These are phyloP conservation scores for Periphyllus acericola DNA, from an alignment of 2,888 invertebrate genomes.

Conservation along the genomic window DNA sequence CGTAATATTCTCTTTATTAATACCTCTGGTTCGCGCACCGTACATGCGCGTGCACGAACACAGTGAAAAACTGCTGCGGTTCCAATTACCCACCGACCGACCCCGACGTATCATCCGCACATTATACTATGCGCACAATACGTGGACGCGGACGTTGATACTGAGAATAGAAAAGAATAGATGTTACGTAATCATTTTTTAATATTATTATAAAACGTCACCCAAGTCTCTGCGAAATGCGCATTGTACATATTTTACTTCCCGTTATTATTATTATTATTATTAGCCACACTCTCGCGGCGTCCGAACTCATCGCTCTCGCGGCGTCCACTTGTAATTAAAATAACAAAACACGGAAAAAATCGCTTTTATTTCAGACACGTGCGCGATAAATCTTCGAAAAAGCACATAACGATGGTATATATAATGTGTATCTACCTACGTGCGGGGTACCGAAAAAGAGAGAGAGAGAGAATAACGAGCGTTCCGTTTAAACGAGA, in stretches of 20 bases:
- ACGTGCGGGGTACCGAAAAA: neutral
- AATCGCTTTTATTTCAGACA: slow-evolving; percentile 1
- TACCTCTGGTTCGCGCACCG: neutral
- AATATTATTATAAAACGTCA: no score
- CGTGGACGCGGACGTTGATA: no score
- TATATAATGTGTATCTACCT: neutral
- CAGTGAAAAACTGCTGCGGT: neutral
- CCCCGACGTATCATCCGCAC: no score
- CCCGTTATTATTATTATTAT: no score
- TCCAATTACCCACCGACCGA: neutral
- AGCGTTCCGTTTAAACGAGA: neutral
- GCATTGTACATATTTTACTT: no score
- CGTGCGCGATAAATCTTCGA: slow-evolving; percentile 3
- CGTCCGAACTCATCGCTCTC: no score
- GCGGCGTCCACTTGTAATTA: neutral
- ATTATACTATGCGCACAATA: no score
- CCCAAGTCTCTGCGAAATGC: no score
- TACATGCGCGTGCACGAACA: neutral
- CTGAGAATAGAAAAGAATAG: no score
- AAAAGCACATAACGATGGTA: neutral
- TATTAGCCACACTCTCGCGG: no score
- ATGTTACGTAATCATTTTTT: no score
- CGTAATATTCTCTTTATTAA: neutral
- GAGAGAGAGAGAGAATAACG: neutral
- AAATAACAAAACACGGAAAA: neutral